Percentiles rank a stretch among this genome's conserved stretches.
Evolutionary conservation across 2,113 vertebrate species (phyloP).

Genomic region (Grus americana): DNA sequence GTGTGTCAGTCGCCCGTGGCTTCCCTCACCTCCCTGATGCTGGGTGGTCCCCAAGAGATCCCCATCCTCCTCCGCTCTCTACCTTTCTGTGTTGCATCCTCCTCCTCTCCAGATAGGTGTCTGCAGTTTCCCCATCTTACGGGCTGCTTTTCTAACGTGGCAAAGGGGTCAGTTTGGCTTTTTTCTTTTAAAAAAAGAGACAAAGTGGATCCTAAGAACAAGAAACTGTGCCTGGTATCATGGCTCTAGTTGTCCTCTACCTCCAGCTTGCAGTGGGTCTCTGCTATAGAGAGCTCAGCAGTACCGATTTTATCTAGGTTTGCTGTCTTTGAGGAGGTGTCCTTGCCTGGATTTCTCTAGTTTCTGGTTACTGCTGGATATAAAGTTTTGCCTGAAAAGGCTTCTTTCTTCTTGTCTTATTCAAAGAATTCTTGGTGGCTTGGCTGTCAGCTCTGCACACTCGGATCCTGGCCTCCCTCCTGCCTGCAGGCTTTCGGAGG

Average conservation of each 20-base stretch:
- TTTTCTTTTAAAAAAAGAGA: not conserved
- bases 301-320: not conserved
- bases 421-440: not conserved
- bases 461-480: not conserved
- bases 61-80: not conserved
- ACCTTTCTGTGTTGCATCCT: not conserved
- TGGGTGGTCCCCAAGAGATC: not conserved
- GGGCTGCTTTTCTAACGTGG: not conserved
- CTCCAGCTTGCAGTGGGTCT: not conserved
- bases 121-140: not conserved
- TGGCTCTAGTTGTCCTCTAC: not conserved
- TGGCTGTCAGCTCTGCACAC: not conserved
- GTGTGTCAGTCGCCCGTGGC: not conserved
- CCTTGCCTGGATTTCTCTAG: not conserved
- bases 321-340: not conserved
- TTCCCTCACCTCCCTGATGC: not conserved
- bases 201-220: not conserved
- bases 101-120: not conserved
- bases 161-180: not conserved
- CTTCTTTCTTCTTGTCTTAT: not conserved
- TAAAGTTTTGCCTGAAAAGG: not conserved
- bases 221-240: not conserved
- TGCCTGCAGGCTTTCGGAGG: not conserved
- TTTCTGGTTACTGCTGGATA: not conserved
- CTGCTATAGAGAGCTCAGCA: not conserved